Base-by-base conservation (phyloP, 2,113 vertebrate species). In the Corvus moneduloides region DNA sequence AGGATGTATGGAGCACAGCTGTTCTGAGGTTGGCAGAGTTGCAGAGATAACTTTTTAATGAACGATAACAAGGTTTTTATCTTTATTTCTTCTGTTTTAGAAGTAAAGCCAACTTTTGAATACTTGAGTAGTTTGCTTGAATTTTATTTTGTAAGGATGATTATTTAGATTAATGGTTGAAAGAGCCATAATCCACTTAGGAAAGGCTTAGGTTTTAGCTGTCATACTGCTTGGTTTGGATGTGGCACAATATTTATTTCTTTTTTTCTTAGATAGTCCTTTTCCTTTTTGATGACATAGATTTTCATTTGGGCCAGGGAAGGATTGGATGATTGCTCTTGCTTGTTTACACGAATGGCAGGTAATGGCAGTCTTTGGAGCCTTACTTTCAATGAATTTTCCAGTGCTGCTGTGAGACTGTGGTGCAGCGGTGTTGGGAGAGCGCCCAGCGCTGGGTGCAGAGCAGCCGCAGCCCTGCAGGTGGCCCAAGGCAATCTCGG, bases 1-100 rank as follows among this genome's bases (percentile, higher is more conserved):
- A 87, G 87, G 30, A 68, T 94, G 46, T 84, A 55, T 89, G 92
- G 81, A 86, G 62, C 75, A 66, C 94, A 94, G 91, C 94, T 96
- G 93, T 95, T 95, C 44, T 75, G 87, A 75, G 56, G 68, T 77
- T 89, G 84, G 55, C 55, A 66, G 67, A 78, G 76, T 43, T 90
- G 78, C 82, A 87, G 78, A 77, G 77, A 61, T 49, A 86, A 86
- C 37, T 94, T 93, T 84, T 73, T 85, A 90, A 89, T 84, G 58
- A 73, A 84, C 27, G 41, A 68, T 76, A 81, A 91, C 52, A 89
- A 88, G 55, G 51, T 46, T 93, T 93, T 88, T 64, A 41, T 88
- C 63, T 86, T 58, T 68, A 52, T 93, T 75, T 84, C 58, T 78
- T 67, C 58, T 78, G 35, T 21, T 94, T 56, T 69, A 63, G 91